Conservation (phyloP, 2,113 vertebrate genomes). For the Syrmaticus mikado region DNA sequence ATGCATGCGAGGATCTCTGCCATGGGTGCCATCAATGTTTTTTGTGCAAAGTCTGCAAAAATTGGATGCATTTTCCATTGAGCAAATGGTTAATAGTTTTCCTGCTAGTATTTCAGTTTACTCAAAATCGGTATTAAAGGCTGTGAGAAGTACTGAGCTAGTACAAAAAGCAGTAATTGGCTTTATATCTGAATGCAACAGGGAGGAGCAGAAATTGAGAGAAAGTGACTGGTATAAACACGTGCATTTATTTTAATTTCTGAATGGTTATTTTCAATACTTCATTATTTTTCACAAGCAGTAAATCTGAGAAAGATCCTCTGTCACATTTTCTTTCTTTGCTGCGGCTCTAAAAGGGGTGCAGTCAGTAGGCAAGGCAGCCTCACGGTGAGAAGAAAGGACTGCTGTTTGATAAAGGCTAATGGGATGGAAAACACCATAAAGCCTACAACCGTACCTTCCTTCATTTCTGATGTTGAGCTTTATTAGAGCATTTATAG, state of each 20-base stretch:
- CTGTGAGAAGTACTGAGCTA: conserved; percentile 1
- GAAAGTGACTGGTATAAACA: neutral
- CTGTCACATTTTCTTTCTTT: neutral
- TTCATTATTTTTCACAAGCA: neutral
- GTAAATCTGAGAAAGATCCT: neutral
- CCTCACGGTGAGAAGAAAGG: conserved; percentile 35
- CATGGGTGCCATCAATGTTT: neutral
- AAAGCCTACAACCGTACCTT: neutral
- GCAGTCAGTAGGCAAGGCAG: neutral
- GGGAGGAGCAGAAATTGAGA: neutral
- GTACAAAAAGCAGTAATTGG: conserved; percentile 14
- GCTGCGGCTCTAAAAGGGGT: neutral
- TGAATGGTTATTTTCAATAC: neutral
- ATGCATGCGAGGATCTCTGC: neutral
- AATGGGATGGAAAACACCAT: neutral
- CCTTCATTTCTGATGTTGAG: conserved; percentile 30
- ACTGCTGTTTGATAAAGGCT: conserved; percentile 1
- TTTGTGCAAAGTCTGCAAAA: neutral
- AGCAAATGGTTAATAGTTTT: neutral
- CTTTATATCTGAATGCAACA: neutral
- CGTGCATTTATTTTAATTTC: neutral
- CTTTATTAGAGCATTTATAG: conserved; percentile 54
- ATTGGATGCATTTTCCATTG: neutral
- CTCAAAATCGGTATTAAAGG: neutral
- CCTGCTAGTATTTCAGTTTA: neutral